phyloP scores from a whole-genome alignment of 2,113 vertebrate genomes.

The Scortum barcoo region DNA sequence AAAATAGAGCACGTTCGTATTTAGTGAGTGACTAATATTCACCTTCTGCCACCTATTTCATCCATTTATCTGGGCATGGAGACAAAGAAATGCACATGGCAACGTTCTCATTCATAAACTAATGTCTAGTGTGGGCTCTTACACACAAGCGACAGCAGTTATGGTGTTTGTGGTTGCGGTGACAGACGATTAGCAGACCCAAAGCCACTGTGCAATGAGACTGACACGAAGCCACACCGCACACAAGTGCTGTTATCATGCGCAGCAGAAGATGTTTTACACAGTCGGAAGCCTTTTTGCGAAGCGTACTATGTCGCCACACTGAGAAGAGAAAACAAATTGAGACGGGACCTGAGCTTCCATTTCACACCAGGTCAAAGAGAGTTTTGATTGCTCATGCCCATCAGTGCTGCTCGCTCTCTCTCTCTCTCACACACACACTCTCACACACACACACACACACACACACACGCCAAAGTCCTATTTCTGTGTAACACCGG shows the following conservation, averaged over 20 bases:
- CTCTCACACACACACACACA: no score
- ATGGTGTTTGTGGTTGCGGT: constrained; percentile 4
- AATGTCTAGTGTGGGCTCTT: background rate
- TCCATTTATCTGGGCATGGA: background rate
- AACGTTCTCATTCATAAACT: background rate
- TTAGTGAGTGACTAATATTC: background rate
- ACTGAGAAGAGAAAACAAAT: background rate
- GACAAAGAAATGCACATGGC: background rate
- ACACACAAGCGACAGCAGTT: constrained; percentile 6
- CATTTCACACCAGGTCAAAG: constrained; percentile 3
- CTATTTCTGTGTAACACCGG: constrained; percentile 30
- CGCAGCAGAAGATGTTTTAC: background rate
- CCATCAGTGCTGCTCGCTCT: background rate
- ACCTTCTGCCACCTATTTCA: no score
- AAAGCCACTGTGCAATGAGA: constrained; percentile 7
- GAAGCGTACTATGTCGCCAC: background rate
- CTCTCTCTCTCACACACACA: no score
- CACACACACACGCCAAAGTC: constrained; percentile 2
- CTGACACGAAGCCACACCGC: constrained; percentile 2
- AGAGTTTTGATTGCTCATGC: constrained; percentile 6
- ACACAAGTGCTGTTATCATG: constrained; percentile 2
- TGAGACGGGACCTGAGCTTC: background rate
- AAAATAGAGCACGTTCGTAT: background rate
- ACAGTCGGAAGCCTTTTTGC: background rate
- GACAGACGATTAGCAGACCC: background rate